A percentile compares a stretch with the other conserved stretches of the same genome.
Evolutionary conservation across 1,140 invertebrate species (phyloP).

Genomic region (Eumeta japonica): DNA sequence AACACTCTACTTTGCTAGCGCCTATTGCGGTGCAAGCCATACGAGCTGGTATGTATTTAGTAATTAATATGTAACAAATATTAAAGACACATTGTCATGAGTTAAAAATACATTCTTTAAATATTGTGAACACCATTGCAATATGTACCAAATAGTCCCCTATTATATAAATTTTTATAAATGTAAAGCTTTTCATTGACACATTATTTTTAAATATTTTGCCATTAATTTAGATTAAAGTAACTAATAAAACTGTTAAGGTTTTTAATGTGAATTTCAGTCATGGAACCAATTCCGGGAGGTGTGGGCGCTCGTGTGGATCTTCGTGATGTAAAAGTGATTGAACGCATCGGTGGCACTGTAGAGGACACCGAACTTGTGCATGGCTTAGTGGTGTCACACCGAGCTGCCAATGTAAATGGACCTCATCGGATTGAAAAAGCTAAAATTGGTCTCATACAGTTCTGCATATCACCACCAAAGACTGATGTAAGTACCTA

Average conservation of each 20-base stretch:
- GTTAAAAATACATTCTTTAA: too few relatives aligned
- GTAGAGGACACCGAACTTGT: conserved; percentile 97
- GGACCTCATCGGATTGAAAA: conserved; percentile 94
- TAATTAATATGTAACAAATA: too few relatives aligned
- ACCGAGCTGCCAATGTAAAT: conserved; percentile 84
- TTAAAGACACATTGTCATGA: too few relatives aligned
- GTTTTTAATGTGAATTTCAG: too few relatives aligned
- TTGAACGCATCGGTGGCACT: conserved; percentile 94
- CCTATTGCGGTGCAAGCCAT: conserved; percentile 98
- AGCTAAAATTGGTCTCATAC: conserved; percentile 98
- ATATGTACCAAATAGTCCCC: too few relatives aligned
- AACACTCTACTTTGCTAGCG: conserved; percentile 91
- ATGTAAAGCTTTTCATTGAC: too few relatives aligned
- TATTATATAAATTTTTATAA: too few relatives aligned
- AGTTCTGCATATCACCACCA: conserved; percentile 99
- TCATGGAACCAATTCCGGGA: conserved; percentile 55
- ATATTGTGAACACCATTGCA: too few relatives aligned
- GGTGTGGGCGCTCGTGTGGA: conserved; percentile 65
- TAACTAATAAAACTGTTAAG: too few relatives aligned
- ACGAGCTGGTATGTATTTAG: conserved; percentile 66
- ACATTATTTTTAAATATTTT: too few relatives aligned
- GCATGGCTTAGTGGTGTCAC: conserved; percentile 92
- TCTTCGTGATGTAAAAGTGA: conserved; percentile 89
- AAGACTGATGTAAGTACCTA: conserved; percentile 97
- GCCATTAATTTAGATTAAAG: too few relatives aligned